phyloP scores from a whole-genome alignment of 1,140 invertebrate species.

The Myzus persicae region DNA sequence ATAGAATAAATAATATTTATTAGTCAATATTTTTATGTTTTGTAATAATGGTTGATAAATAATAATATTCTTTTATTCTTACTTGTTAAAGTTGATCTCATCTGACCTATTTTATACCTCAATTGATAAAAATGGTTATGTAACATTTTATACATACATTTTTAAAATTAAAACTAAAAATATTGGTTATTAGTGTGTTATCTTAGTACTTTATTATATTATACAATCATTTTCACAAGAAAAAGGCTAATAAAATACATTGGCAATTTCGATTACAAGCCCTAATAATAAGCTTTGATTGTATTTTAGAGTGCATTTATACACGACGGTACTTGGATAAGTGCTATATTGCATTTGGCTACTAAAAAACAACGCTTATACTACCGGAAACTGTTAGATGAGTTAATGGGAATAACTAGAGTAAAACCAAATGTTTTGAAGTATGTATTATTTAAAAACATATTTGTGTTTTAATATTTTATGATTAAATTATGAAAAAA shows the following conservation, averaged over 20 bases:
- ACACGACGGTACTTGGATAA: neutral
- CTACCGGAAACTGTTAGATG: neutral
- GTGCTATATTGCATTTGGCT: neutral
- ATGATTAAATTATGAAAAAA: neutral
- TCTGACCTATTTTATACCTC: neutral
- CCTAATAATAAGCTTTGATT: neutral
- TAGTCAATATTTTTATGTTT: too few species aligned
- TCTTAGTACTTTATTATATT: neutral
- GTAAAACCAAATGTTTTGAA: neutral
- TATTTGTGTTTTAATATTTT: neutral
- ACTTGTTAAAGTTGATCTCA: neutral
- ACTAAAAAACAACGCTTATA: neutral
- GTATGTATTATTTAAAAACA: neutral
- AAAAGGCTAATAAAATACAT: neutral
- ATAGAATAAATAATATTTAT: neutral
- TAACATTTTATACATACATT: neutral
- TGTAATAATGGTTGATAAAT: too few species aligned
- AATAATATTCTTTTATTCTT: too few species aligned
- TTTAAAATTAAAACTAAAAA: neutral
- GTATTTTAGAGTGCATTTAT: neutral
- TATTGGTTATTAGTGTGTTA: neutral
- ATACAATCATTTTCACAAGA: neutral
- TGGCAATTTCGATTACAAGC: neutral
- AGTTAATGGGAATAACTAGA: slow-evolving; percentile 13
- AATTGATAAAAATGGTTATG: too few species aligned